Evolutionary conservation across 92 coral and sea anemone genomes (phyloP), one percentile per base, ranked within the genome.

Genomic region (Heliopora coerulea): DNA sequence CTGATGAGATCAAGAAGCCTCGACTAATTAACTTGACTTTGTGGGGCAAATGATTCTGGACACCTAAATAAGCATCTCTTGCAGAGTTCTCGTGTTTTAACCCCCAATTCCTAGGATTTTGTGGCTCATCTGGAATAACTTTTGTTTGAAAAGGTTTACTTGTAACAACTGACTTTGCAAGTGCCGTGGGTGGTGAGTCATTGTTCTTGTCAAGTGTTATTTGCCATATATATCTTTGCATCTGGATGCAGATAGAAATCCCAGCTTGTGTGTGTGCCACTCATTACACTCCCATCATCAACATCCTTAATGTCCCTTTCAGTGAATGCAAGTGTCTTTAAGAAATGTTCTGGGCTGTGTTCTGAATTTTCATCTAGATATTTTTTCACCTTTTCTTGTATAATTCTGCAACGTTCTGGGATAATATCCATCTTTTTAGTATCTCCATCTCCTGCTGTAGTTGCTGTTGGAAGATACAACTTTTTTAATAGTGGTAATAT

Each of bases 81-180:
- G 73, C 73, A 9, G 73, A 66, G 50, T 20, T 66, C 58, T 66
- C 73, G 44, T 66, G 20, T 25, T 66, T 66, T 25, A 66, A 42
- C 13, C 73, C 73, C 73, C 73, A 66, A 68, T 68, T 60, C 41
- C 60, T 68, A 42, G 75, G 75, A 68, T 68, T 68, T n/a, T 68
- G 60, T 68, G 61, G 61, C 75, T 68, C 61, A 11, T 49, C 37
- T 27, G 56, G 44, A 20, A 44, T 8, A 49, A 28, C 46, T 42
- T 68, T 68, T 14, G 59, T 67, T 42, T 12, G 26, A 68, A 27
- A 68, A 42, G 46, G 57, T 50, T 68, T 44, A 68, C 42, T 49
- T 12, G 57, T 42, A 44, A 19, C 61, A 13, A 44, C 8, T 18
- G 56, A 44, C 33, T 50, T 68, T n/a, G n/a, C n/a, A n/a, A n/a